These are phyloP conservation scores for Megalopta genalis DNA, from an alignment of 1,140 invertebrate species.

Conservation along the genomic window DNA sequence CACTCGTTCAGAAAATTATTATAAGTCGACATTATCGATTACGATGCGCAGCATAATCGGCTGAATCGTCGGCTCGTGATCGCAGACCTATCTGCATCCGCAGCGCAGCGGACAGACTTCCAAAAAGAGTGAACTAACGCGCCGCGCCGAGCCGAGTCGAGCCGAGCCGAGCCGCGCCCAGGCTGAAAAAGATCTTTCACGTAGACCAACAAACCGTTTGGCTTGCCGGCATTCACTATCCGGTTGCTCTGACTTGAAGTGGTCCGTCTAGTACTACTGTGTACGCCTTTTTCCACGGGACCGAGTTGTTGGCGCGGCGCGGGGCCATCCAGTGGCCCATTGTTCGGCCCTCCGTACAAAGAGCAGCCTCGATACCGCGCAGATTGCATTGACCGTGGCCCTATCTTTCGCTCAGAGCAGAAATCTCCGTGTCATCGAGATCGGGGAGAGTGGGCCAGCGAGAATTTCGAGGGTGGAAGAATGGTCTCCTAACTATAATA, in stretches of 20 bases:
- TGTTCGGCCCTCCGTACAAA: conserved; percentile 69
- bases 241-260: conserved; percentile 69
- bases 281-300: conserved; percentile 55
- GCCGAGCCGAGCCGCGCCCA: neutral
- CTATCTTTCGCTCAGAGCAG: conserved; percentile 48
- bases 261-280: conserved; percentile 48
- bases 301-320: conserved; percentile 28
- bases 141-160: no score
- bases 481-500: conserved; percentile 47
- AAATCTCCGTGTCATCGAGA: conserved; percentile 55
- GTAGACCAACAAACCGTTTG: conserved; percentile 56
- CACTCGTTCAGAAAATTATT: no score
- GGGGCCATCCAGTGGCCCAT: conserved; percentile 57
- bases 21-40: no score
- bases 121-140: conserved; percentile 22
- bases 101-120: neutral
- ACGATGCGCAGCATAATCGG: no score
- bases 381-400: conserved; percentile 69
- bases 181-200: conserved; percentile 74
- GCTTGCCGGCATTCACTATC: conserved; percentile 57
- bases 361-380: conserved; percentile 66
- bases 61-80: neutral
- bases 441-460: conserved; percentile 6
- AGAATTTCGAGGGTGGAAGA: conserved; percentile 48
- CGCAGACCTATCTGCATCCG: conserved; percentile 5